A percentile compares a stretch with the other conserved stretches of the same genome.
These are phyloP conservation scores for Theristicus caerulescens DNA, from an alignment of 2,113 vertebrate genomes.

Conservation along the genomic window DNA sequence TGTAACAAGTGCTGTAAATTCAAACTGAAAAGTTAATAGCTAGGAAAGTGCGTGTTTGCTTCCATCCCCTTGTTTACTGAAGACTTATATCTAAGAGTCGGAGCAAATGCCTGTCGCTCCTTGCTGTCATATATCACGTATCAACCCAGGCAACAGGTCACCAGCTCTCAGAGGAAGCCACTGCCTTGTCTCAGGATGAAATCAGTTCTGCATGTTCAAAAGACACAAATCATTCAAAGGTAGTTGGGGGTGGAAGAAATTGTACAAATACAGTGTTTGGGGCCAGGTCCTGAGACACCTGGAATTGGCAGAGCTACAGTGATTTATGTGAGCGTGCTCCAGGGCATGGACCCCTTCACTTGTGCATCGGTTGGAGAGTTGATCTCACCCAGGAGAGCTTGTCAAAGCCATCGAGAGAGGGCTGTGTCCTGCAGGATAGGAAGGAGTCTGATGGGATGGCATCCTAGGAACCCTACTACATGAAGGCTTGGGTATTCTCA, in stretches of 20 bases:
- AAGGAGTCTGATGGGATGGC: background rate
- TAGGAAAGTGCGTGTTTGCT: background rate
- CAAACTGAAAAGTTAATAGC: background rate
- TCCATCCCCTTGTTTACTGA: background rate
- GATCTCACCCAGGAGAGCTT: background rate
- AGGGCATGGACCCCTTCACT: fast-evolving
- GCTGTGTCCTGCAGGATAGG: background rate
- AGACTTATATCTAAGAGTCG: background rate
- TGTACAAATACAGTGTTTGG: background rate
- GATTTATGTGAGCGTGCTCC: background rate
- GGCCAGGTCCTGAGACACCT: background rate
- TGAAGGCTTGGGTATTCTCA: background rate
- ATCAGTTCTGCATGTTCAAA: background rate
- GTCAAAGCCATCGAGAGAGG: background rate
- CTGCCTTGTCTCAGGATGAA: background rate
- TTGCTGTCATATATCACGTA: fast-evolving
- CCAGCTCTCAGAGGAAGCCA: background rate
- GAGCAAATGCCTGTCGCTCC: background rate
- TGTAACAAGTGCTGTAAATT: background rate
- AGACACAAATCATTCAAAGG: background rate
- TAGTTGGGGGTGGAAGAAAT: background rate
- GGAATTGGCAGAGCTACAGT: fast-evolving
- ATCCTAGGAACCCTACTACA: background rate
- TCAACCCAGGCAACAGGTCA: background rate
- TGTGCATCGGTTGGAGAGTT: fast-evolving